Conservation (phyloP, 23 tunicate species). For the Phallusia fumigata region DNA sequence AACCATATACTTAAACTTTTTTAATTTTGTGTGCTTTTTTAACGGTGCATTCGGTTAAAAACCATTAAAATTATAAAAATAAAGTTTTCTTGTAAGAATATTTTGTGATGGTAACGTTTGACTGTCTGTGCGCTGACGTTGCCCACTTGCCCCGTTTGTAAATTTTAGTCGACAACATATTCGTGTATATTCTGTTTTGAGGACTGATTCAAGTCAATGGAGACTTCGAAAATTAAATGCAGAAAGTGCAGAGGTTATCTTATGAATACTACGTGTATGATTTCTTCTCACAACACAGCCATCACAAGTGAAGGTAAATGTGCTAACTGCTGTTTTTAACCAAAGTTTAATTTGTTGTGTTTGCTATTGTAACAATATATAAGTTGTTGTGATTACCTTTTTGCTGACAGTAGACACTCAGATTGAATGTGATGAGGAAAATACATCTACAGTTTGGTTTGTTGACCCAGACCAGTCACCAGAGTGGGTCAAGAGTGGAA, state of each 20-base stretch:
- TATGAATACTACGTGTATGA: constrained; percentile 20
- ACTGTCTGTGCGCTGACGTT: no score
- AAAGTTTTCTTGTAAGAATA: no score
- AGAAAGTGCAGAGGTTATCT: constrained; percentile 43
- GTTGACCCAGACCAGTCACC: constrained; percentile 47
- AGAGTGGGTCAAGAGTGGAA: constrained; percentile 35
- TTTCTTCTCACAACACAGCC: constrained; percentile 27
- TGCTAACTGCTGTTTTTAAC: no score
- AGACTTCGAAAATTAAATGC: constrained; percentile 25
- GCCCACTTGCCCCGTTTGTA: no score
- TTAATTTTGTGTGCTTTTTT: no score
- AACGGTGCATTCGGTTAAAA: no score
- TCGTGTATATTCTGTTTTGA: no score
- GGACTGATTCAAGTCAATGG: background rate
- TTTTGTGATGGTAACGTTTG: no score
- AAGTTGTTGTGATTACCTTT: background rate
- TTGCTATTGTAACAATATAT: background rate
- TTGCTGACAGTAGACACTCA: background rate
- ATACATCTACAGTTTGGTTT: constrained; percentile 26
- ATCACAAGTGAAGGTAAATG: constrained; percentile 11
- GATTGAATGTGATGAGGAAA: background rate
- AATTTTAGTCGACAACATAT: no score
- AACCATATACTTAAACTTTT: no score
- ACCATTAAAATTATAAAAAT: no score
- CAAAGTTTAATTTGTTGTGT: background rate